Evolutionary conservation across 1,140 invertebrate genomes (phyloP).

Genomic region (Augochlora pura): DNA sequence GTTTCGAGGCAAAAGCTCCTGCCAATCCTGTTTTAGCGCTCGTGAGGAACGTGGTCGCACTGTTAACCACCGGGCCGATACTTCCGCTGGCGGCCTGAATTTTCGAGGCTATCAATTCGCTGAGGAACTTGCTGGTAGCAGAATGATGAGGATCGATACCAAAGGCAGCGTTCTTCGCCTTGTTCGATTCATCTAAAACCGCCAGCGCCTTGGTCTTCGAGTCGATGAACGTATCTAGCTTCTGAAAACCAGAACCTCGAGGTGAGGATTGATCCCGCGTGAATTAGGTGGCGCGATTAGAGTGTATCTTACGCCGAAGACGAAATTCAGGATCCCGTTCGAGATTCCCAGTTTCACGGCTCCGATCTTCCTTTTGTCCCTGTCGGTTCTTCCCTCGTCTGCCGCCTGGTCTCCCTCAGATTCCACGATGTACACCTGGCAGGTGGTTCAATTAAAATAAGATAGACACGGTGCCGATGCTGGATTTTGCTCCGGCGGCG

Average conservation of each 20-base stretch:
- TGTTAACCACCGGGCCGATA: slow-evolving; percentile 73
- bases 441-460: neutral
- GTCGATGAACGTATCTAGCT: slow-evolving; percentile 88
- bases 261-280: neutral
- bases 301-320: slow-evolving; percentile 85
- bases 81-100: slow-evolving; percentile 68
- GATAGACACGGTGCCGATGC: too few species aligned
- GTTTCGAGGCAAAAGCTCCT: slow-evolving; percentile 69
- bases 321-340: slow-evolving; percentile 88
- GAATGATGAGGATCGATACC: slow-evolving; percentile 82
- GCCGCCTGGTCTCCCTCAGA: slow-evolving; percentile 68
- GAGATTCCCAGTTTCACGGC: slow-evolving; percentile 86
- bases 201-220: slow-evolving; percentile 86
- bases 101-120: slow-evolving; percentile 68
- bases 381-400: slow-evolving; percentile 75
- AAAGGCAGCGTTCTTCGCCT: slow-evolving; percentile 86
- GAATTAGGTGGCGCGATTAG: too few species aligned
- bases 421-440: slow-evolving; percentile 74
- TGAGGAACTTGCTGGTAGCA: slow-evolving; percentile 72
- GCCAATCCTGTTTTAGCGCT: slow-evolving; percentile 66
- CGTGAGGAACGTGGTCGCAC: slow-evolving; percentile 72
- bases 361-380: slow-evolving; percentile 88
- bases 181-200: slow-evolving; percentile 85
- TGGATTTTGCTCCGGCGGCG: neutral
- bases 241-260: slow-evolving; percentile 78